Evolutionary conservation across 1,140 invertebrate species (phyloP).

Genomic region (Euwallacea similis): DNA sequence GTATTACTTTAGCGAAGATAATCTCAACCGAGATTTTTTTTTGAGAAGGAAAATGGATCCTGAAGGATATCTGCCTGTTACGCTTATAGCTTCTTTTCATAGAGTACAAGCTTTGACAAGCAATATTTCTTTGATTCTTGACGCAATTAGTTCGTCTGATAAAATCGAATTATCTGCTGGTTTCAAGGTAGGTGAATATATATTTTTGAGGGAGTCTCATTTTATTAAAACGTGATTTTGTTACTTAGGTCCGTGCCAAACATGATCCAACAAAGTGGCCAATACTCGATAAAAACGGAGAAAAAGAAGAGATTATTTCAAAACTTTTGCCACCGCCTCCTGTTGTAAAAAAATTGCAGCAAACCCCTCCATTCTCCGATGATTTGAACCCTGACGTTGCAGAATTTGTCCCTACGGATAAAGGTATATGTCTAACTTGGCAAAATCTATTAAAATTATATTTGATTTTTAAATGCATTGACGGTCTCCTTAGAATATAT

Average conservation of each 20-base stretch:
- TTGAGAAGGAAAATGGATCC: constrained; percentile 94
- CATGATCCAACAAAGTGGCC: constrained; percentile 86
- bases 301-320: constrained; percentile 59
- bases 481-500: too few species aligned
- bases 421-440: constrained; percentile 9
- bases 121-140: constrained; percentile 80
- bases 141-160: constrained; percentile 79
- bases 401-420: constrained; percentile 72
- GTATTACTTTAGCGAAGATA: constrained; percentile 99
- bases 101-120: constrained; percentile 85
- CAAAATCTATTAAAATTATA: too few species aligned
- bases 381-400: constrained; percentile 81
- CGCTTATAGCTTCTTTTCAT: constrained; percentile 94
- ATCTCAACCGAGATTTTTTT: constrained; percentile 94
- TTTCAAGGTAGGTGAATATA: constrained; percentile 63
- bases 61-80: constrained; percentile 90
- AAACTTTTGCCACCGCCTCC: constrained; percentile 67
- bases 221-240: background rate
- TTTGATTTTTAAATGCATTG: too few species aligned
- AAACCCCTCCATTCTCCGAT: constrained; percentile 37
- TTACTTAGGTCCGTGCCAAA: constrained; percentile 72
- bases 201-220: background rate
- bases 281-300: constrained; percentile 63
- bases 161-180: constrained; percentile 79
- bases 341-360: constrained; percentile 57